Percentiles rank a stretch among this genome's conserved stretches.
phyloP scores from a whole-genome alignment of 2,888 invertebrate genomes.

The Macaria notata region DNA sequence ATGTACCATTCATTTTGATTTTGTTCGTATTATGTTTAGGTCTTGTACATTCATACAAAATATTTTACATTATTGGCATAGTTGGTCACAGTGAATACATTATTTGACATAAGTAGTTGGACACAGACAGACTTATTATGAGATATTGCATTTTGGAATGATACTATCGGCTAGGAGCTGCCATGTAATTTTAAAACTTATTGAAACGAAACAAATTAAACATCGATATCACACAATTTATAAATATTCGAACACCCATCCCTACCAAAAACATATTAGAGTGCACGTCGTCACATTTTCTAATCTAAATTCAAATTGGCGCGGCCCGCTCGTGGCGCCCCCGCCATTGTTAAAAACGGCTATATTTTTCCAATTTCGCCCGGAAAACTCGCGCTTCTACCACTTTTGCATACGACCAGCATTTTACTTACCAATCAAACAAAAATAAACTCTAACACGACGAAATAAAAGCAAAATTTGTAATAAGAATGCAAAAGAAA shows the following conservation, averaged over 20 bases:
- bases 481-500: conserved; percentile 15
- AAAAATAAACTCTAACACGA: conserved; percentile 30
- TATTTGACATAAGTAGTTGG: no score
- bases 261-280: conserved; percentile 69
- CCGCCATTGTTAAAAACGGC: conserved; percentile 69
- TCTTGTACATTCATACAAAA: no score
- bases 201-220: conserved; percentile 8
- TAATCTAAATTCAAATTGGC: conserved; percentile 81
- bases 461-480: conserved; percentile 8
- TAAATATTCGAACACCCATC: conserved; percentile 32
- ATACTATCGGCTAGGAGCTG: no score
- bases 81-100: no score
- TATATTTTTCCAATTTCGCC: conserved; percentile 78
- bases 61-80: no score
- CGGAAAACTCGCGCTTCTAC: conserved; percentile 64
- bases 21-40: no score
- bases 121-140: no score
- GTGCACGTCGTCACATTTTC: conserved; percentile 75
- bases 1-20: no score
- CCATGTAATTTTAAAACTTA: no score
- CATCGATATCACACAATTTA: not conserved
- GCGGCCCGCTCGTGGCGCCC: conserved; percentile 56
- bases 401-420: conserved; percentile 51
- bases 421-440: not conserved
- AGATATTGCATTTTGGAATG: no score